Evolutionary conservation across 2,797 vertebrate genomes (phyloP), one percentile per base, ranked within the genome.

Genomic region (Acridotheres tristis): DNA sequence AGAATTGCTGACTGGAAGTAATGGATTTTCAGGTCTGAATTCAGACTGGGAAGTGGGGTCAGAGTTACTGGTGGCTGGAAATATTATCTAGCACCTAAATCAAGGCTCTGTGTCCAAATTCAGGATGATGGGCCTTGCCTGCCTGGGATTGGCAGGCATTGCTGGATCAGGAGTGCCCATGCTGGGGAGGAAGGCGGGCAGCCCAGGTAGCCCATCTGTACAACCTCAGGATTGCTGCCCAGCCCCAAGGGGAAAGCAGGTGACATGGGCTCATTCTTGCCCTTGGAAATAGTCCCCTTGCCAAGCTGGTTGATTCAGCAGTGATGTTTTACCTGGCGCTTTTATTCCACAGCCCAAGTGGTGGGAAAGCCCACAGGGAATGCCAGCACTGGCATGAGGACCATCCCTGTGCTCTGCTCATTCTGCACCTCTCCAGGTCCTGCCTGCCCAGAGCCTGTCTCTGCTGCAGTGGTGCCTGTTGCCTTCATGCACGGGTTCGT

Each of bases 131-230:
- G 66, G 25, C 36, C 27, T 76, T 86, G 16, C 22, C 20, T 48
- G 25, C 27, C 30, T 29, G 7, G 16, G 9, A 4, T 25, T 82
- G 2, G 42, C 42, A 42, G 42, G 42, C 42, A 7, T 9, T 53
- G 40, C 29, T 85, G 42, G 57, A 45, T 71, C 3, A 1, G 61
- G 30, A 40, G 13, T 0, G 4, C 29, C 83, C 0, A 0, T 54
- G 18, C 25, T 87, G 48, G 38, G 29, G 40, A 58, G 40, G 54
- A 26, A 43, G 47, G 14, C 42, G 15, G 11, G 20, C 20, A 84
- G 51, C 51, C 34, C 25, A n/a, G 36, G 12, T 11, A 40, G 38
- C 21, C 27, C 15, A 2, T 36, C 47, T 36, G 8, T 40, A 11
- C 27, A 48, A 10, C 27, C 42, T 47, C 54, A 42, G 51, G 65